phyloP scores from a whole-genome alignment of 1,140 invertebrate species.

The Scylla paramamosain region DNA sequence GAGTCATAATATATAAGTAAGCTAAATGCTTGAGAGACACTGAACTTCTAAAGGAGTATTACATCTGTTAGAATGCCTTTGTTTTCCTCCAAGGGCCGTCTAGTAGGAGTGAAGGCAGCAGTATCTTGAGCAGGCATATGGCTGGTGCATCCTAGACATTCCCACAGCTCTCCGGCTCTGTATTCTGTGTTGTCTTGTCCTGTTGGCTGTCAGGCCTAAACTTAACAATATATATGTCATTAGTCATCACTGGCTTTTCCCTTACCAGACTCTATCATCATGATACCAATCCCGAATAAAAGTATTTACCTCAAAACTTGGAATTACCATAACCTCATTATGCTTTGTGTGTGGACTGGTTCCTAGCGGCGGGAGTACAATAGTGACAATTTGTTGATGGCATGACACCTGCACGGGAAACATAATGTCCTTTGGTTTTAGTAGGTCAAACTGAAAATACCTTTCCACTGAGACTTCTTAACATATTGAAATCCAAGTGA shows the following conservation, averaged over 20 bases:
- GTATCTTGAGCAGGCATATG: conserved; percentile 70
- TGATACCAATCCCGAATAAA: not conserved
- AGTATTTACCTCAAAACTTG: not conserved
- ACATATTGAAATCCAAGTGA: too few species aligned
- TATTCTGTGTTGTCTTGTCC: conserved; percentile 75
- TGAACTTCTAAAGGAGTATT: not conserved
- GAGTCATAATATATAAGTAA: conserved; percentile 28
- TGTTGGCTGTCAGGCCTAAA: conserved; percentile 69
- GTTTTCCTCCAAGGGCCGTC: not conserved
- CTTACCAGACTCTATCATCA: not conserved
- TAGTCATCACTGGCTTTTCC: conserved; percentile 57
- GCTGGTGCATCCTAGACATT: conserved; percentile 75
- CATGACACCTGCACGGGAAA: too few species aligned
- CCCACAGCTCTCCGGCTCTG: conserved; percentile 72
- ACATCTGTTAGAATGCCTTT: conserved; percentile 10
- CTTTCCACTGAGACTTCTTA: too few species aligned
- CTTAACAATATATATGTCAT: conserved; percentile 72
- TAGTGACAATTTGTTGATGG: too few species aligned
- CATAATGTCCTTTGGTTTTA: too few species aligned
- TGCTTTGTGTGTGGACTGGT: too few species aligned
- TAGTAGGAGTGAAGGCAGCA: conserved; percentile 33
- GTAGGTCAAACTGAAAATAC: too few species aligned
- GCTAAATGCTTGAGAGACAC: not conserved
- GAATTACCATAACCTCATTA: not conserved
- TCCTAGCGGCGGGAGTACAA: too few species aligned